Evolutionary conservation across 2,113 vertebrate genomes (phyloP), one percentile per base, ranked within the genome.

Genomic region (Seriola aureovittata): DNA sequence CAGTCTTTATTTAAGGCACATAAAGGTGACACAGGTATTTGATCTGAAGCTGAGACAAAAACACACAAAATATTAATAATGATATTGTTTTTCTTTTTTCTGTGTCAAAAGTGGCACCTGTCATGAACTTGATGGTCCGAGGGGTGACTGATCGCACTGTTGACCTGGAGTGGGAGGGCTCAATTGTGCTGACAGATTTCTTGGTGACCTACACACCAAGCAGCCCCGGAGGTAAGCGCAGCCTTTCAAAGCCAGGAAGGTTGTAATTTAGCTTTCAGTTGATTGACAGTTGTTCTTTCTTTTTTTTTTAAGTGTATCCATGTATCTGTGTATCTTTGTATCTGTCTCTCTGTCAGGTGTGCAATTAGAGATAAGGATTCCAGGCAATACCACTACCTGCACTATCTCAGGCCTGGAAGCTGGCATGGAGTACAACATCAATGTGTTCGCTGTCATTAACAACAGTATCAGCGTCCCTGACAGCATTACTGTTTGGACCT

Each of bases 351-450:
- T 84, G 36, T 73, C 75, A 94, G 93, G 93, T 85, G 86, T 95
- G 42, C 98, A 97, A 85, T 94, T 97, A 64, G 97, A 99, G 95
- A 95, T 96, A 74, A 94, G 96, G 62, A 94, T 99, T 57, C 96
- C 97, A 0, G 97, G 97, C 65, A 97, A 97, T 82, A 94, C 94
- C 90, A 97, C 95, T 79, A 92, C 94, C 67, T 96, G 95, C 94
- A 96, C 92, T 88, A 95, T 99, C 93, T 89, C 78, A 0, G 96
- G 96, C 32, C 95, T 99, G 87, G 96, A 97, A 83, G 96, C 97
- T 0, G 98, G 97, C 4, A 76, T 98, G 66, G 97, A 97, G 89
- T 99, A 99, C 95, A 98, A 97, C 87, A 93, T 99, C 94, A 99
- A 96, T 19, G 81, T 99, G 91, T 98, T 97, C 0, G 95, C 97